These are phyloP conservation scores for Caloenas nicobarica DNA, from an alignment of 2,113 vertebrate species.

Conservation along the genomic window DNA sequence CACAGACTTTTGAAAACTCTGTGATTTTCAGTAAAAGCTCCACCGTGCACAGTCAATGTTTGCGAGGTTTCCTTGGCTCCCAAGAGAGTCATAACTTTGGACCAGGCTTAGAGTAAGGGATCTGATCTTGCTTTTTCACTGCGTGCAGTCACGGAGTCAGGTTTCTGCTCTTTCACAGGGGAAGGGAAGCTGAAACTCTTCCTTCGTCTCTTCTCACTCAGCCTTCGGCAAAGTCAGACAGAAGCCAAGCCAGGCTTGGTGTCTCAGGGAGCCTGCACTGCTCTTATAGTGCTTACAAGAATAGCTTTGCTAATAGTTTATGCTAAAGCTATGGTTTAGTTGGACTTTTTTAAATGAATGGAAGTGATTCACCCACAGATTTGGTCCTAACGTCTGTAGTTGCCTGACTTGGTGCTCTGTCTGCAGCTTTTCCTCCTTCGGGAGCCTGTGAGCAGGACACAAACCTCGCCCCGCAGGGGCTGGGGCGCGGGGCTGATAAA, in stretches of 20 bases:
- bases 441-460: background rate
- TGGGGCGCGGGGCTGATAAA: no score
- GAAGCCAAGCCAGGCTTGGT: background rate
- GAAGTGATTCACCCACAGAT: background rate
- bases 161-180: background rate
- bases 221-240: background rate
- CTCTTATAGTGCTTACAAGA: background rate
- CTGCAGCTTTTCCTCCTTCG: background rate
- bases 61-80: background rate
- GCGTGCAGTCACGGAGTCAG: background rate
- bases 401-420: background rate
- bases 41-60: background rate
- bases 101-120: background rate
- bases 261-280: background rate
- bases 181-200: background rate
- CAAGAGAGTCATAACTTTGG: background rate
- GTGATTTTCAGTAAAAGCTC: background rate
- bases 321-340: background rate
- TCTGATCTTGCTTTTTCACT: background rate
- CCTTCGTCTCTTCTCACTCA: background rate
- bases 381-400: background rate
- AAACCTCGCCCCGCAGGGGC: background rate
- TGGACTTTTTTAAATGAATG: background rate
- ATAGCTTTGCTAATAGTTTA: background rate
- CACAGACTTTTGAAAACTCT: background rate